A percentile compares a stretch with the other conserved stretches of the same genome.
Conservation (phyloP, 2,113 vertebrate genomes). For the Tyrannus savana region DNA sequence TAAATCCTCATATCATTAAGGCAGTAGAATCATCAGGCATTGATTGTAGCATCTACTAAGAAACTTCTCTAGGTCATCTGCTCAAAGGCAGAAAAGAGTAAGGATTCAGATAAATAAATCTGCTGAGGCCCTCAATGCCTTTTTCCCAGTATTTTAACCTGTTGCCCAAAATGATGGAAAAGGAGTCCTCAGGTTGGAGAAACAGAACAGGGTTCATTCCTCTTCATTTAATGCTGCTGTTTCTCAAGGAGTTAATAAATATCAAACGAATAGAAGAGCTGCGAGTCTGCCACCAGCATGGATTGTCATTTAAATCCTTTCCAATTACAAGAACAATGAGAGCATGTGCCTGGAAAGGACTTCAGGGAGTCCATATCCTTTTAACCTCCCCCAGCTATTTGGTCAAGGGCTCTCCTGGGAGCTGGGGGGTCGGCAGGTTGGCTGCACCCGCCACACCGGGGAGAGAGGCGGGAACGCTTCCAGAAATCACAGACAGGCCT, state of each 20-base stretch:
- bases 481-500: not conserved
- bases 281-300: not conserved
- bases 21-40: not conserved
- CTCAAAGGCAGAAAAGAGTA: not conserved
- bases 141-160: not conserved
- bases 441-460: not conserved
- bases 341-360: slow-evolving; percentile 22
- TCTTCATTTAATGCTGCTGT: not conserved
- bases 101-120: not conserved
- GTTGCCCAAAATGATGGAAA: not conserved
- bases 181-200: not conserved
- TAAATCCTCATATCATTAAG: not conserved
- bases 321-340: slow-evolving; percentile 23
- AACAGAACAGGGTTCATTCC: not conserved
- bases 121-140: not conserved
- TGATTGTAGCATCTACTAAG: not conserved
- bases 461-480: not conserved
- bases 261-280: not conserved
- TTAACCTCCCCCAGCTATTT: not conserved
- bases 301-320: slow-evolving; percentile 19
- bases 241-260: not conserved
- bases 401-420: not conserved
- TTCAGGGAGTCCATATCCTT: not conserved
- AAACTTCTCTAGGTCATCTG: not conserved
- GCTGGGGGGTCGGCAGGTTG: not conserved